Evolutionary conservation across 2,888 invertebrate genomes (phyloP), one percentile per base, ranked within the genome.

Genomic region (Linyphia triangularis): DNA sequence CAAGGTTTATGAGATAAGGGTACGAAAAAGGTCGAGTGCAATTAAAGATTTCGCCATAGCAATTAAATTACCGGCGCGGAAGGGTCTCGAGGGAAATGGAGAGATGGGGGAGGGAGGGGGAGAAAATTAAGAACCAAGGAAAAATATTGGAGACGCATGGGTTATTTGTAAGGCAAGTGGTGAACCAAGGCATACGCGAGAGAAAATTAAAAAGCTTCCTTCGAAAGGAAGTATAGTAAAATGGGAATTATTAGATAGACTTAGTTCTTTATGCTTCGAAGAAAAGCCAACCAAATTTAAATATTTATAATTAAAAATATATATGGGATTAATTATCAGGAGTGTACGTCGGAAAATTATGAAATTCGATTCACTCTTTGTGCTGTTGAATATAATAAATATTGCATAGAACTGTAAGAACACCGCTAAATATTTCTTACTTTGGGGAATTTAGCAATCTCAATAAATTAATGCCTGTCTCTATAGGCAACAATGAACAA

Each of bases 1-100:
- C 30, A 30, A 63, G 57, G 70, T 40, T 82, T 61, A 70, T 40
- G 30, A 65, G 83, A 83, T 65, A 65, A 65, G 67, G 69, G 63
- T 28, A 30, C 63, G 26, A 85, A 85, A 79, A 85, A 78, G 85
- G 72, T 57, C 75, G 61, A 61, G 78, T 65, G 78, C 85, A 85
- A 85, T 79, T 85, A 85, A 78, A 85, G 63, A 69, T 59, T 78
- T 33, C 19, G 69, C 16, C 78, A 26, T n/a, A 22, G 70, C 72
- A 78, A 85, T 85, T 85, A 70, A 72, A 72, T 79, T 85, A 63
- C 4, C 61, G 28, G 59, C 16, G 63, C 51, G 65, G 28, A 10
- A 43, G 37, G 37, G 37, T 9, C 28, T 57, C 19, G 16, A 10
- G 63, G 33, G 24, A 40, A 37, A 37, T 51, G 30, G 37, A 22